Evolutionary conservation across 1,140 invertebrate species (phyloP), one percentile per base, ranked within the genome.

Genomic region (Homalodisca vitripennis): DNA sequence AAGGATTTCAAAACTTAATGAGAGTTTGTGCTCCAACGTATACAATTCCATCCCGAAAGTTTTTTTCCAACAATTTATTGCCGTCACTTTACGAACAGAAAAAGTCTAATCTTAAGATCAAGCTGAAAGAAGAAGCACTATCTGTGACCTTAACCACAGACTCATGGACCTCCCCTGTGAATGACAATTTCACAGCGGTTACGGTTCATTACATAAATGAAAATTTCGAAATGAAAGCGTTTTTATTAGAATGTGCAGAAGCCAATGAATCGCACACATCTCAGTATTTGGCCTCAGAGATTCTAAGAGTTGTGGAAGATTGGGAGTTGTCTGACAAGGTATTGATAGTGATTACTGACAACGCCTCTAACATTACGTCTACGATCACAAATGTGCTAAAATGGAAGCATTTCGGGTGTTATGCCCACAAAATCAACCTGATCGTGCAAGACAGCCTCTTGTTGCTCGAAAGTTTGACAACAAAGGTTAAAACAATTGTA

Each of bases 401-500:
- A 65, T 65, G 63, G 63, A 65, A 65, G 31, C 63, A 65, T 62
- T 62, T 62, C 27, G 57, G 57, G 13, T 62, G 57, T 62, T 62
- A 62, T 62, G 57, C 57, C 29, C 63, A 65, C 63, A 65, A 32
- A 41, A 31, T 65, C 2, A 65, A 65, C 22, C 22, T 65, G 31
- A 65, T 65, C 29, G 29, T 41, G 17, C 29, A 65, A 13, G 32
- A 65, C 41, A 14, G 48, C 22, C 3, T 53, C 20, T 53, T 53
- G 48, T 53, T 53, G 12, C 48, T 12, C 3, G 24, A 6, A 26
- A 31, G 13, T 29, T 6, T 26, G 2, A 29, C 57, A 62, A 26
- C 29, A 30, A 62, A 62, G 29, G 22, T 62, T 27, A 62, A 62
- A 31, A 27, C 26, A 10, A 62, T 20, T 12, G 57, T 62, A 12